phyloP scores from a whole-genome alignment of 2,888 invertebrate genomes.

The Pristionchus japonicus region DNA sequence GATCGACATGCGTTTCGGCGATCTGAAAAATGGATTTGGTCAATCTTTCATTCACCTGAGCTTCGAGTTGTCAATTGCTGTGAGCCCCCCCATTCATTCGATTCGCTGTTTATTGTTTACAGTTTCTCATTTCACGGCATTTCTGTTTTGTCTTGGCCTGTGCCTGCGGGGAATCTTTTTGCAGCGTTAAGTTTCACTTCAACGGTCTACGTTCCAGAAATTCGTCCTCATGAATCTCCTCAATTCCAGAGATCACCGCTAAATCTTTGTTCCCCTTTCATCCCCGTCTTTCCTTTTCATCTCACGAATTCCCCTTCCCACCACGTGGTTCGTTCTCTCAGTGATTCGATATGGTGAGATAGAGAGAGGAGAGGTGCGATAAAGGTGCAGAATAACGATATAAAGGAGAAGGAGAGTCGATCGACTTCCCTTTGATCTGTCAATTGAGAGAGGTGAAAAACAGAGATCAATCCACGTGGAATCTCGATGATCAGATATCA shows the following conservation, averaged over 20 bases:
- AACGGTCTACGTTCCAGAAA: too few relatives aligned
- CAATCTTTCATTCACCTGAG: too few relatives aligned
- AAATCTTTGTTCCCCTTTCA: neutral
- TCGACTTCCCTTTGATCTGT: neutral
- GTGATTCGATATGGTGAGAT: neutral
- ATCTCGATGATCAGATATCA: too few relatives aligned
- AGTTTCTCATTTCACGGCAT: too few relatives aligned
- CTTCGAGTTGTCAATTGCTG: too few relatives aligned
- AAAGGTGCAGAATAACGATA: constrained; percentile 15
- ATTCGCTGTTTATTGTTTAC: too few relatives aligned
- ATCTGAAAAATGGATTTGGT: constrained; percentile 55
- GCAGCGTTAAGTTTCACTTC: too few relatives aligned
- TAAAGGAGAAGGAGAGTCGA: neutral
- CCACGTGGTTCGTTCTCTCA: neutral
- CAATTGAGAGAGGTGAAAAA: neutral
- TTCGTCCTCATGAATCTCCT: too few relatives aligned
- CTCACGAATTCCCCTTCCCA: neutral
- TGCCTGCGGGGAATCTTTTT: too few relatives aligned
- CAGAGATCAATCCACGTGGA: neutral
- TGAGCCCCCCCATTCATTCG: too few relatives aligned
- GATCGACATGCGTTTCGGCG: constrained; percentile 69
- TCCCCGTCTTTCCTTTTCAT: neutral
- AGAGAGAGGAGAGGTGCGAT: neutral
- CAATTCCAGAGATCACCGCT: neutral
- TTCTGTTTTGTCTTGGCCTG: too few relatives aligned